These are phyloP conservation scores for Dipus sagitta DNA, from an alignment of 2,797 vertebrate genomes.

Conservation along the genomic window DNA sequence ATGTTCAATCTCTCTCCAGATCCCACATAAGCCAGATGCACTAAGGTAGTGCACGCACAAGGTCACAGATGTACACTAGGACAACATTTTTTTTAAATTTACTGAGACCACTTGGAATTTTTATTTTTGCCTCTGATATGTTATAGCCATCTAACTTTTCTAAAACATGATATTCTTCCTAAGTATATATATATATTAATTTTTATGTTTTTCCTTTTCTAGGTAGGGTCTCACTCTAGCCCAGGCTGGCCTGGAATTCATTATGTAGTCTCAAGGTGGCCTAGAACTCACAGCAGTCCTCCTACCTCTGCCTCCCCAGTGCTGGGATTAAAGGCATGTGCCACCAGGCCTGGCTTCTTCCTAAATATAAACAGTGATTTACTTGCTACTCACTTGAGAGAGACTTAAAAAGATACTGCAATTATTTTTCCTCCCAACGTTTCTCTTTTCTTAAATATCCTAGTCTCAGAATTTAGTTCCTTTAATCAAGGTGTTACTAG, in stretches of 20 bases:
- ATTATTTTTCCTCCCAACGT: not conserved
- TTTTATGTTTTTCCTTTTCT: too few species aligned
- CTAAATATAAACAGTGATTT: not conserved
- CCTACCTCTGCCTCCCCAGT: too few species aligned
- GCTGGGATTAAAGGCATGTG: too few species aligned
- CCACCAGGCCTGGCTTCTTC: too few species aligned
- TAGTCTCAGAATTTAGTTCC: not conserved
- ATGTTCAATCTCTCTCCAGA: too few species aligned
- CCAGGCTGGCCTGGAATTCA: too few species aligned
- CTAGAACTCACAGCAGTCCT: too few species aligned
- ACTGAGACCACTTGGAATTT: not conserved
- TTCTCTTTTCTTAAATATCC: conserved; percentile 49
- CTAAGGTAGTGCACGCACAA: too few species aligned
- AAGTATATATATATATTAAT: too few species aligned
- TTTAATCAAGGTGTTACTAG: conserved; percentile 53
- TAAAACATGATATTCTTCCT: not conserved
- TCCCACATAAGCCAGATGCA: too few species aligned
- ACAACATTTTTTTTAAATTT: not conserved
- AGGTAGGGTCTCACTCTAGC: too few species aligned
- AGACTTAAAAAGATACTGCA: conserved; percentile 18
- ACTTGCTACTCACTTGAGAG: conserved; percentile 1
- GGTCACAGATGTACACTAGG: not conserved
- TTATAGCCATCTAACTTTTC: not conserved
- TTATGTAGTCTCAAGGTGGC: too few species aligned
- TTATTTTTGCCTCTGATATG: conserved; percentile 36